These are phyloP conservation scores for Sceloporus undulatus DNA, from an alignment of 2,113 vertebrate species.

Conservation along the genomic window DNA sequence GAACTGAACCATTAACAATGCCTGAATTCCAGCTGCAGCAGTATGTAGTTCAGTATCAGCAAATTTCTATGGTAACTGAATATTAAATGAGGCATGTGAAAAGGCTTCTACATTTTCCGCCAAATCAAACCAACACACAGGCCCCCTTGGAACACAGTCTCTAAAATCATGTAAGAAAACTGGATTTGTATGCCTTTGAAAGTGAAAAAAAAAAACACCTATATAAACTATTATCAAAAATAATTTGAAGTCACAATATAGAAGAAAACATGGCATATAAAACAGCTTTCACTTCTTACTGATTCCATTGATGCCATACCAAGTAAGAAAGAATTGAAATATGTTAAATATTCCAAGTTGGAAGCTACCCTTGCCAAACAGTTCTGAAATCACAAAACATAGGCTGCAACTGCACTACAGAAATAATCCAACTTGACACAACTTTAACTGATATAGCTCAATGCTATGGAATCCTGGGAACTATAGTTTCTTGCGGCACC, in stretches of 20 bases:
- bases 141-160: constrained; percentile 4
- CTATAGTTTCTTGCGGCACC: too few relatives aligned
- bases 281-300: neutral
- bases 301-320: neutral
- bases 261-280: neutral
- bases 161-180: constrained; percentile 12
- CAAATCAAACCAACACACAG: constrained; percentile 53
- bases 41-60: constrained; percentile 50
- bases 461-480: too few relatives aligned
- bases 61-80: constrained; percentile 66
- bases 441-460: too few relatives aligned
- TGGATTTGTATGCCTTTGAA: neutral
- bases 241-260: neutral
- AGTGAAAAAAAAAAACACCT: neutral
- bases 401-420: too few relatives aligned
- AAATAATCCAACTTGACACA: too few relatives aligned
- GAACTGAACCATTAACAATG: constrained; percentile 38
- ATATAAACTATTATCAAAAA: neutral
- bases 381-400: too few relatives aligned
- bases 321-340: neutral
- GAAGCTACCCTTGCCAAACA: too few relatives aligned
- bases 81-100: constrained; percentile 56
- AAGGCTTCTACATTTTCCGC: constrained; percentile 40
- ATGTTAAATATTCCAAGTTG: neutral
- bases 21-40: constrained; percentile 46